These are phyloP conservation scores for Melanostigma gelatinosum DNA, from an alignment of 2,113 vertebrate genomes.

Conservation along the genomic window DNA sequence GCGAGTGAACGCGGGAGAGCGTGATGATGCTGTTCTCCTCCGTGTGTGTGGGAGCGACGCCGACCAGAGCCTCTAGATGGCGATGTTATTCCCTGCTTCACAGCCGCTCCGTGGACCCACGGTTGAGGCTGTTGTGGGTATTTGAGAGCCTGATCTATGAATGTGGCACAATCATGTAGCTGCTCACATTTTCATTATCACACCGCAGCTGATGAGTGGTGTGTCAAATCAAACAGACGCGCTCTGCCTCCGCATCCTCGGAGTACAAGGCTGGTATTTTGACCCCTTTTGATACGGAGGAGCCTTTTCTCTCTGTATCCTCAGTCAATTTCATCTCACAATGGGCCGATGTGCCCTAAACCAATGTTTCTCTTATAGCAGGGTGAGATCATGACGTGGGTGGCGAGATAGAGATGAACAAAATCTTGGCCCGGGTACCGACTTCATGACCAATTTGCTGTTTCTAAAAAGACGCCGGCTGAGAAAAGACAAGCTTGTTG, in stretches of 20 bases:
- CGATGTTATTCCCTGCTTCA: conserved; percentile 74
- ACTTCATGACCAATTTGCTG: conserved; percentile 20
- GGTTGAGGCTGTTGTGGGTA: neutral
- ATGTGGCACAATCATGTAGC: conserved; percentile 24
- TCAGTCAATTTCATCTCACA: conserved; percentile 28
- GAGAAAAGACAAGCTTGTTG: neutral
- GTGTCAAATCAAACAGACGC: conserved; percentile 34
- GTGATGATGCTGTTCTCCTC: conserved; percentile 27
- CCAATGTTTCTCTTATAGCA: neutral
- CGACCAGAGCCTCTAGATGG: conserved; percentile 73
- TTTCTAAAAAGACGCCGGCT: neutral
- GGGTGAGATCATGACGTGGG: conserved; percentile 36
- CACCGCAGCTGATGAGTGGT: conserved; percentile 33
- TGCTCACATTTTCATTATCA: conserved; percentile 33
- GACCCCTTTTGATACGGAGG: conserved; percentile 27
- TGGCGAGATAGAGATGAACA: conserved; percentile 15
- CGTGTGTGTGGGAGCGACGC: conserved; percentile 8
- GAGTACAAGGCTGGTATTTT: conserved; percentile 33
- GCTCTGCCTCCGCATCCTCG: conserved; percentile 28
- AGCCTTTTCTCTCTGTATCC: conserved; percentile 14
- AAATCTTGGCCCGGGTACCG: conserved; percentile 11
- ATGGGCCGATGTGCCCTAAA: conserved; percentile 28
- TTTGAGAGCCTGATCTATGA: conserved; percentile 19
- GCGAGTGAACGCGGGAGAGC: conserved; percentile 28
- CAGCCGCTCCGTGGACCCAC: neutral